Percentiles rank a stretch among this genome's conserved stretches.
Evolutionary conservation across 2,888 invertebrate genomes (phyloP).

Genomic region (Toxonevra muliebris): DNA sequence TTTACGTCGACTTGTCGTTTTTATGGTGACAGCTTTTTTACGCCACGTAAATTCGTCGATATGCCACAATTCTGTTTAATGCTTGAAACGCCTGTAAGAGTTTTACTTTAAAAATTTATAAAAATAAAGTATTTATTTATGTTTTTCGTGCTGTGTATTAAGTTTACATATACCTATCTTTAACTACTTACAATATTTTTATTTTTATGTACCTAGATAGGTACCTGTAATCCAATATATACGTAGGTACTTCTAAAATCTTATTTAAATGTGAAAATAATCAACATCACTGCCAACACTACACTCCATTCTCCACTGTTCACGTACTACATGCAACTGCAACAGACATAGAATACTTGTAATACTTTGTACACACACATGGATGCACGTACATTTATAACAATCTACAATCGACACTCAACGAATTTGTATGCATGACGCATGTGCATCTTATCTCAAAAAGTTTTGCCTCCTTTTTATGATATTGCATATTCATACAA

Average conservation of each 20-base stretch:
- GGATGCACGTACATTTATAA: background rate
- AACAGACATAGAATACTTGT: too few species aligned
- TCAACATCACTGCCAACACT: constrained; percentile 18
- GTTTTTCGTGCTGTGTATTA: too few species aligned
- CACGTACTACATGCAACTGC: background rate
- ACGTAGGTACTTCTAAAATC: background rate
- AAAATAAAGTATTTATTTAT: constrained; percentile 3
- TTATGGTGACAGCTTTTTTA: too few species aligned
- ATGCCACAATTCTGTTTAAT: too few species aligned
- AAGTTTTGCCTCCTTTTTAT: background rate
- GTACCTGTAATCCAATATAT: background rate
- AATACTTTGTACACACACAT: too few species aligned
- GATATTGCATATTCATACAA: constrained; percentile 4
- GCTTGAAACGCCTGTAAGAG: too few species aligned
- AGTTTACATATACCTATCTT: too few species aligned
- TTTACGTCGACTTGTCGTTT: too few species aligned
- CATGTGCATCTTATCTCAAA: constrained; percentile 9
- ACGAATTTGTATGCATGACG: constrained; percentile 29
- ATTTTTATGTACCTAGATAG: background rate
- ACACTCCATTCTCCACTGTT: background rate
- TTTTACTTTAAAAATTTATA: too few species aligned
- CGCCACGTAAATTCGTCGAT: too few species aligned
- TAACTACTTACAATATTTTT: background rate
- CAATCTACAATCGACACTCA: background rate
- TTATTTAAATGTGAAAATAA: constrained; percentile 26